Percentiles rank a stretch among this genome's conserved stretches.
Conservation (phyloP, 2,113 vertebrate genomes). For the Eleginops maclovinus region DNA sequence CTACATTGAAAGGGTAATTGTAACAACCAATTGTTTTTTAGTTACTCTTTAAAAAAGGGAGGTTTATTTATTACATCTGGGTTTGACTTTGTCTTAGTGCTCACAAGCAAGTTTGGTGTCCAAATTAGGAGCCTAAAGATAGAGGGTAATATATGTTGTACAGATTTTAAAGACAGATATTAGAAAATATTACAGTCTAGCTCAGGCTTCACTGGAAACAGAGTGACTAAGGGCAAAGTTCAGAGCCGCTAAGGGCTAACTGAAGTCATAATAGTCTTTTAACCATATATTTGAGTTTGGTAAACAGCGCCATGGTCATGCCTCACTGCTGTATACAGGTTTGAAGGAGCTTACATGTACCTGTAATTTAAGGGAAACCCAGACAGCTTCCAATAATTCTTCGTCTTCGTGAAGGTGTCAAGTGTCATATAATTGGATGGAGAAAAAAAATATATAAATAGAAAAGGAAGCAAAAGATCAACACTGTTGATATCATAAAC, state of each 20-base stretch:
- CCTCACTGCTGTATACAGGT: neutral
- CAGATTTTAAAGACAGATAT: neutral
- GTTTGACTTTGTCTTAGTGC: neutral
- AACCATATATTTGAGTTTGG: neutral
- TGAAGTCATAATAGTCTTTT: conserved; percentile 22
- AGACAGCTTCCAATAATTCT: neutral
- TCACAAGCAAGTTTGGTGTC: neutral
- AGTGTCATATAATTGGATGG: neutral
- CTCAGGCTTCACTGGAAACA: conserved; percentile 18
- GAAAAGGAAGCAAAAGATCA: neutral
- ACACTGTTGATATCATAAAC: neutral
- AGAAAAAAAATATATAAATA: neutral
- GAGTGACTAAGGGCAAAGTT: conserved; percentile 21
- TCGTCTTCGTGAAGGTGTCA: neutral
- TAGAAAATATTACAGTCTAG: conserved; percentile 43
- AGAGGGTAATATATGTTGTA: neutral
- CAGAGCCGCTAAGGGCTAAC: neutral
- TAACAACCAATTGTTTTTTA: neutral
- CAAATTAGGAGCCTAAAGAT: neutral
- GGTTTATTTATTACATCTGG: neutral
- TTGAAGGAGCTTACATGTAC: neutral
- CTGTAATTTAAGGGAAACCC: conserved; percentile 11
- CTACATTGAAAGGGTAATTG: neutral
- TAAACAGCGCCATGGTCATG: neutral
- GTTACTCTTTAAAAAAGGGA: too few relatives aligned